phyloP scores from a whole-genome alignment of 2,888 invertebrate genomes.

The Pseudococcus jackbeardsleyi region DNA sequence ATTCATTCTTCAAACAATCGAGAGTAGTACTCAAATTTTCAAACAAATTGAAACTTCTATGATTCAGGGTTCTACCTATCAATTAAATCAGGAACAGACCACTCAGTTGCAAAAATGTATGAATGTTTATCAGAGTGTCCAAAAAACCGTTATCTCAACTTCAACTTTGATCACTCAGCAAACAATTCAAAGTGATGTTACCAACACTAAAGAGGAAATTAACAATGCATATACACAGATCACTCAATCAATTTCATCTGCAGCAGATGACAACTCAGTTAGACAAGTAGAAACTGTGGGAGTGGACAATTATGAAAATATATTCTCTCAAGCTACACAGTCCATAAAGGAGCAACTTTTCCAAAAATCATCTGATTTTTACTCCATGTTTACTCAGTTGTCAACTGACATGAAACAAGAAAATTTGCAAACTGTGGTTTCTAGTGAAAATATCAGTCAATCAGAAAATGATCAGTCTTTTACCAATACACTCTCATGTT shows the following conservation, averaged over 20 bases:
- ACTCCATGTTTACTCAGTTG: not conserved
- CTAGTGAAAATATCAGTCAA: not conserved
- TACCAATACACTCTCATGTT: not conserved
- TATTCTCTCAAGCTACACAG: not conserved
- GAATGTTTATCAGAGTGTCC: slow-evolving; percentile 15
- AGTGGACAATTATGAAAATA: not conserved
- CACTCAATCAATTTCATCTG: slow-evolving; percentile 7
- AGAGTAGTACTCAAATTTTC: not conserved
- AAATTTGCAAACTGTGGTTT: slow-evolving; percentile 1
- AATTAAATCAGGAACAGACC: not conserved
- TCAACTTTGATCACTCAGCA: not conserved
- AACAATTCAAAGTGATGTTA: not conserved
- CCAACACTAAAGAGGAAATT: not conserved
- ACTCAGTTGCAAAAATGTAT: not conserved
- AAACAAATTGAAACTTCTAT: not conserved
- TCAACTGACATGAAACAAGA: not conserved
- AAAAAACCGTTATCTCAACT: not conserved
- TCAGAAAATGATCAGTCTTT: not conserved
- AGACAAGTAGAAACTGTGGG: not conserved
- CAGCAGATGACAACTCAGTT: not conserved
- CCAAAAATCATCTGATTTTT: not conserved
- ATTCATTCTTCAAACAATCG: slow-evolving; percentile 3
- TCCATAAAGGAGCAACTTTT: not conserved
- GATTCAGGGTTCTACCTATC: not conserved
- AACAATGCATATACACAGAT: not conserved